phyloP scores from a whole-genome alignment of 1,140 invertebrate genomes.

The Nymphalis io region DNA sequence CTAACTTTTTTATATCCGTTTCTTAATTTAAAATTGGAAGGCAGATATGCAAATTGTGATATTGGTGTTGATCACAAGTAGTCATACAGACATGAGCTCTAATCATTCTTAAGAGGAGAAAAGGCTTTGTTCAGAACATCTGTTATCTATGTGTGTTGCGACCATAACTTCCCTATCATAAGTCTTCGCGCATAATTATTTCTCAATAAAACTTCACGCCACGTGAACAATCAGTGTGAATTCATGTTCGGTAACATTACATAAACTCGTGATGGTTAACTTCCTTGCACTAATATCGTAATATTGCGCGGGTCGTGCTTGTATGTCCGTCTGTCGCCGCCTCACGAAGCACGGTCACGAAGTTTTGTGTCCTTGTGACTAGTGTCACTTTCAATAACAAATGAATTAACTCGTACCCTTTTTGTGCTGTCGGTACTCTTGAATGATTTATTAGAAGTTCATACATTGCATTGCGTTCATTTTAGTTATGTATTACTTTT shows the following conservation, averaged over 20 bases:
- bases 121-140: too few relatives aligned
- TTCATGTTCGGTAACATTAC: constrained; percentile 1
- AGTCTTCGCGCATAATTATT: not conserved
- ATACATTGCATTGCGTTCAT: too few relatives aligned
- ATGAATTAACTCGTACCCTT: constrained; percentile 8
- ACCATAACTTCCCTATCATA: too few relatives aligned
- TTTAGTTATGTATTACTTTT: too few relatives aligned
- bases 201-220: not conserved
- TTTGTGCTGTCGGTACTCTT: too few relatives aligned
- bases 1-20: too few relatives aligned
- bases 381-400: constrained; percentile 37
- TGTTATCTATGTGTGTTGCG: too few relatives aligned
- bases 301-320: constrained; percentile 44
- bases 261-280: constrained; percentile 25
- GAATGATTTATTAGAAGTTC: not conserved
- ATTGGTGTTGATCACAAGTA: too few relatives aligned
- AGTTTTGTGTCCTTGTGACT: constrained; percentile 37
- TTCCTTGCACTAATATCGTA: constrained; percentile 27
- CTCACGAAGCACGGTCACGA: constrained; percentile 42
- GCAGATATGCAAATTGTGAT: too few relatives aligned
- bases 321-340: constrained; percentile 42
- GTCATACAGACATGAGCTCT: too few relatives aligned
- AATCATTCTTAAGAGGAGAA: too few relatives aligned
- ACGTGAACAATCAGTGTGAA: not conserved
- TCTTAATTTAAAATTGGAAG: too few relatives aligned